These are phyloP conservation scores for Clarias batrachus DNA, from an alignment of 2,113 vertebrate species.

Conservation along the genomic window DNA sequence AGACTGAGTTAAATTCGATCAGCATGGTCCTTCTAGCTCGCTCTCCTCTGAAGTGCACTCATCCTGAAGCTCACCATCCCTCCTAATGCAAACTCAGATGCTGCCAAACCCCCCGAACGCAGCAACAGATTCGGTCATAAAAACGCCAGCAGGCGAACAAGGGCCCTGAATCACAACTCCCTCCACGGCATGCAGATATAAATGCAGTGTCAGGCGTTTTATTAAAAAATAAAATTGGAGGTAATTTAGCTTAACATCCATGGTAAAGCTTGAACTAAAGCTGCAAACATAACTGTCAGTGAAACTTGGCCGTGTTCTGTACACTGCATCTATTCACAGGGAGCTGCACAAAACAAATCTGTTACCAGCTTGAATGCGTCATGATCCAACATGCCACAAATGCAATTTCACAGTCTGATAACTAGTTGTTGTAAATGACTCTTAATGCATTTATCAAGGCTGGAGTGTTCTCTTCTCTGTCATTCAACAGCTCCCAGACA, in stretches of 20 bases:
- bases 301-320: neutral
- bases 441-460: neutral
- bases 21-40: neutral
- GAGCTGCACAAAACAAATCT: neutral
- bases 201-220: neutral
- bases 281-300: neutral
- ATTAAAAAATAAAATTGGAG: neutral
- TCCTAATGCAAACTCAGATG: neutral
- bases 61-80: neutral
- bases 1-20: neutral
- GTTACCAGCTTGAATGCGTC: neutral
- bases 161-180: neutral
- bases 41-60: neutral
- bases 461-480: neutral
- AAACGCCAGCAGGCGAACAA: neutral
- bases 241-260: neutral
- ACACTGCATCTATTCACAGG: neutral
- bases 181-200: neutral
- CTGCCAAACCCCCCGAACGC: constrained; percentile 1
- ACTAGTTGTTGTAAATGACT: neutral
- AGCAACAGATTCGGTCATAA: constrained; percentile 3
- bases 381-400: neutral
- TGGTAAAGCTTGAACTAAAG: neutral
- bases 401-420: neutral
- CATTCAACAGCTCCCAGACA: neutral